These are phyloP conservation scores for Australoheros facetus DNA, from an alignment of 2,797 vertebrate genomes.

Conservation along the genomic window DNA sequence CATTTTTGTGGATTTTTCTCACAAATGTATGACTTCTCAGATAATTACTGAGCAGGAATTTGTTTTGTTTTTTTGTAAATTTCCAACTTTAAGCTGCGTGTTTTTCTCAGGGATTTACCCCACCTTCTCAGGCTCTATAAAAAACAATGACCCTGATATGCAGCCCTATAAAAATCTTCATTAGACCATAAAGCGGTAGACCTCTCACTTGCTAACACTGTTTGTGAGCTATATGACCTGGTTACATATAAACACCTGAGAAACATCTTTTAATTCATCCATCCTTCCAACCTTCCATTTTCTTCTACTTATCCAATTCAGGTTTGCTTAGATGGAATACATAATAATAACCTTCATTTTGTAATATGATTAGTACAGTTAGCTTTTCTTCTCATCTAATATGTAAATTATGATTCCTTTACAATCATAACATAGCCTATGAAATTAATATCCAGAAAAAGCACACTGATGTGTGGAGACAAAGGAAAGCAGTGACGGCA, in stretches of 20 bases:
- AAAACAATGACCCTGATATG: background rate
- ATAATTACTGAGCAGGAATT: background rate
- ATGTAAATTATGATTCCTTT: background rate
- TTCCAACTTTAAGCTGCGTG: background rate
- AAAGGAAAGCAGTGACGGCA: slow-evolving; percentile 37
- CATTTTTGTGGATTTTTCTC: background rate
- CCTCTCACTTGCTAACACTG: background rate
- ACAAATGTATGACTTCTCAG: background rate
- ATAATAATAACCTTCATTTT: background rate
- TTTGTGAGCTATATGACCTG: background rate
- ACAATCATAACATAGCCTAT: background rate
- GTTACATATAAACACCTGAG: background rate
- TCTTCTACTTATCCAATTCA: too few relatives aligned
- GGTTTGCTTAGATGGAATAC: background rate
- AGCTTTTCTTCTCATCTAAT: background rate
- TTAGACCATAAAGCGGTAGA: slow-evolving; percentile 43
- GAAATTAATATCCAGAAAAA: background rate
- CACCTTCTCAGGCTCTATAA: background rate
- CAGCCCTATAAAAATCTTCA: slow-evolving; percentile 20
- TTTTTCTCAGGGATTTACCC: background rate
- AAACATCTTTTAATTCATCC: background rate
- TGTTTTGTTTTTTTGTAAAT: background rate
- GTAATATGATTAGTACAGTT: background rate
- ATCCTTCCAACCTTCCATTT: too few relatives aligned
- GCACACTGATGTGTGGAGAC: background rate